phyloP scores from a whole-genome alignment of 23 tunicate genomes.

The Corella eumyota region DNA sequence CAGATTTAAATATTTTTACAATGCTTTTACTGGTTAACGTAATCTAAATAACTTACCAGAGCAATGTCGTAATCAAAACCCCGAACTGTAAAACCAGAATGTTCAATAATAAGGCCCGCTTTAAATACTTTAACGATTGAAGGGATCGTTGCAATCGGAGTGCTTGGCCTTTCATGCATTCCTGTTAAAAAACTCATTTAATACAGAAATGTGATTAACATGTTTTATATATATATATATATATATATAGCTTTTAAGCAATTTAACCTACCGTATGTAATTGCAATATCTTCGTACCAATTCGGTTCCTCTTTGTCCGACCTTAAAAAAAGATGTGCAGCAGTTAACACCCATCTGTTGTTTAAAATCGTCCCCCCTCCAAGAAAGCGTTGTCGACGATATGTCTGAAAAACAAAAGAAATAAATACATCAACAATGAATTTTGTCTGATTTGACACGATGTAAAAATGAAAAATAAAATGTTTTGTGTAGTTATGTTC shows the following conservation, averaged over 20 bases:
- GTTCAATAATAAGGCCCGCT: constrained; percentile 4
- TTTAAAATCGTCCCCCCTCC: constrained; percentile 47
- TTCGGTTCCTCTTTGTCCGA: not conserved
- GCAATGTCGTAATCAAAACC: constrained; percentile 29
- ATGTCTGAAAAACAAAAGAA: constrained; percentile 6
- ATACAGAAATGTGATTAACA: not conserved
- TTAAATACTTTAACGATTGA: constrained; percentile 17
- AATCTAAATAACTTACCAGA: constrained; percentile 41
- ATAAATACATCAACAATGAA: too few relatives aligned
- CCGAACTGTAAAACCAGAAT: not conserved
- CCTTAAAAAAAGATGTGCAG: constrained; percentile 37
- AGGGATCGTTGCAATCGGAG: not conserved
- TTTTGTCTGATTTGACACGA: too few relatives aligned
- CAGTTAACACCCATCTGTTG: constrained; percentile 35
- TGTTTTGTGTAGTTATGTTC: too few relatives aligned
- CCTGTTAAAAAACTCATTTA: not conserved
- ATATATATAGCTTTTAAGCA: not conserved
- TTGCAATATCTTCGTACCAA: not conserved
- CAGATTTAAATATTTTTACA: too few relatives aligned
- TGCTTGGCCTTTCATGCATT: not conserved
- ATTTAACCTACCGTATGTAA: not conserved
- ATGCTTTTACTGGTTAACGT: too few relatives aligned
- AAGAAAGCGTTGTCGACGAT: not conserved
- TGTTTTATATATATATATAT: not conserved
- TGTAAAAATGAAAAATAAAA: too few relatives aligned